phyloP scores from a whole-genome alignment of 2,113 vertebrate genomes.

The Oryzias melastigma region DNA sequence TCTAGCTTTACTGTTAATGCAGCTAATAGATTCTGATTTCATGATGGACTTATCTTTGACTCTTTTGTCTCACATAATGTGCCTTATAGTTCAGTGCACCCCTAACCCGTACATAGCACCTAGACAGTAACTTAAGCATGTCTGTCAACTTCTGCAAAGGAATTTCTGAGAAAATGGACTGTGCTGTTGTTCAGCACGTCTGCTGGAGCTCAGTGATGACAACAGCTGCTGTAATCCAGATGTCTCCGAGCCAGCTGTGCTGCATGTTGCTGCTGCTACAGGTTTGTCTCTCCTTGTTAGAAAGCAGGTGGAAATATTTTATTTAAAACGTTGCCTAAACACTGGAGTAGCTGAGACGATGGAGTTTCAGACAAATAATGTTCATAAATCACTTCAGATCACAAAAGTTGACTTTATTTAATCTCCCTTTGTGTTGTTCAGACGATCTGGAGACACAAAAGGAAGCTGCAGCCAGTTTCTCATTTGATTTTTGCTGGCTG shows the following conservation, averaged over 20 bases:
- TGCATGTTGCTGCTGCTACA: conserved; percentile 27
- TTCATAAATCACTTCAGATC: conserved; percentile 7
- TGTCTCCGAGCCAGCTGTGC: conserved; percentile 56
- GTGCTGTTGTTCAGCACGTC: conserved; percentile 42
- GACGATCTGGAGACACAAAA: conserved; percentile 12
- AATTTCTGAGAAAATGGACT: conserved; percentile 6
- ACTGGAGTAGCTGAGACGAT: conserved; percentile 7
- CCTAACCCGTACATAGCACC: no score
- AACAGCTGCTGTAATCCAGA: conserved; percentile 55
- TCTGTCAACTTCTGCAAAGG: not conserved
- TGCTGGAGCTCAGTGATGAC: conserved; percentile 31
- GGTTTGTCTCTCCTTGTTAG: conserved; percentile 12
- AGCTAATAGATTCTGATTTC: no score
- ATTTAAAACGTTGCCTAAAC: conserved; percentile 30
- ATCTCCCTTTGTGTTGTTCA: not conserved
- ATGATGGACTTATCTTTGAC: no score
- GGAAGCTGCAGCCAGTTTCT: conserved; percentile 30
- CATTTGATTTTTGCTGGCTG: conserved; percentile 12
- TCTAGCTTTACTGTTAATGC: no score
- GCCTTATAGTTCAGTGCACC: no score
- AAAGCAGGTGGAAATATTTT: conserved; percentile 17
- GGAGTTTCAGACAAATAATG: conserved; percentile 23
- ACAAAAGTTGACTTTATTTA: not conserved
- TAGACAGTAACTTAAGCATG: no score
- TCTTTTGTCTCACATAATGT: no score